phyloP scores from a whole-genome alignment of 2,113 vertebrate species.

The Gymnobelideus leadbeateri region DNA sequence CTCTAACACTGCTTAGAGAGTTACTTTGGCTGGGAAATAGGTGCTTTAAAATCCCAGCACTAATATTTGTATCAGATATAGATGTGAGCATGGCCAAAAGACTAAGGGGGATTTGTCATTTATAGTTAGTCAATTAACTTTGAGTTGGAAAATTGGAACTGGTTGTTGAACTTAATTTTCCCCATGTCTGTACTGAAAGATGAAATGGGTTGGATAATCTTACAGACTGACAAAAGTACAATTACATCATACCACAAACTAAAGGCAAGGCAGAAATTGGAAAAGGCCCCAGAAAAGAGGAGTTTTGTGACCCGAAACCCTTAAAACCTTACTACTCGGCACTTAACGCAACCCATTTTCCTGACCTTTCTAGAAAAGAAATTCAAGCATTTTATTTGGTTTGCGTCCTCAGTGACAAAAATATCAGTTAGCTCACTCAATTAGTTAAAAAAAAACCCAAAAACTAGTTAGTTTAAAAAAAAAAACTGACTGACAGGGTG shows the following conservation, averaged over 20 bases:
- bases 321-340: background rate
- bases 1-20: background rate
- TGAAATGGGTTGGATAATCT: slow-evolving; percentile 7
- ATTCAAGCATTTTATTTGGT: background rate
- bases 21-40: background rate
- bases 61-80: background rate
- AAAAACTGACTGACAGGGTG: background rate
- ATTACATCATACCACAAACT: background rate
- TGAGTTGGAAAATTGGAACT: slow-evolving; percentile 17
- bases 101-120: background rate
- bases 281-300: background rate
- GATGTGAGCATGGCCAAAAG: background rate
- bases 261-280: background rate
- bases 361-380: background rate
- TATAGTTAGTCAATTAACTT: background rate
- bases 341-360: background rate
- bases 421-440: background rate
- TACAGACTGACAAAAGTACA: background rate
- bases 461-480: too few species aligned
- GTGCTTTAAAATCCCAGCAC: slow-evolving; percentile 15
- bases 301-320: background rate
- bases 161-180: slow-evolving; percentile 3
- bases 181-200: slow-evolving; percentile 5
- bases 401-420: background rate
- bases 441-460: background rate